phyloP scores from a whole-genome alignment of 1,140 invertebrate species.

The Drosophila sp. region DNA sequence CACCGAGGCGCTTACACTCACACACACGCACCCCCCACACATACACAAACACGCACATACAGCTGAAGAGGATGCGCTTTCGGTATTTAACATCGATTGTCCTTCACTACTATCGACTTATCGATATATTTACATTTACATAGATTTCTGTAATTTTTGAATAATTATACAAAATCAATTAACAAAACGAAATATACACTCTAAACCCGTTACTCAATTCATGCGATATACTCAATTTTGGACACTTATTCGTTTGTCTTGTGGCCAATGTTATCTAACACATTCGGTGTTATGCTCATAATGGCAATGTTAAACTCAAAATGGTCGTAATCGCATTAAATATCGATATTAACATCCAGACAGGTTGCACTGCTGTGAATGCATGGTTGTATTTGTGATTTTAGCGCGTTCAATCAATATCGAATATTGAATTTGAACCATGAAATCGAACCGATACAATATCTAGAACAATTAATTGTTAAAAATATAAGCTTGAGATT shows the following conservation, averaged over 20 bases:
- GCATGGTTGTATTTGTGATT: neutral
- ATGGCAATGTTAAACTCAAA: slow-evolving; percentile 12
- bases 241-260: neutral
- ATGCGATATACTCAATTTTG: neutral
- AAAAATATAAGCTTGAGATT: no score
- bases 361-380: neutral
- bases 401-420: neutral
- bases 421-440: neutral
- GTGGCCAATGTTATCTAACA: neutral
- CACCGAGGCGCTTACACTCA: slow-evolving; percentile 46
- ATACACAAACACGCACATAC: slow-evolving; percentile 28
- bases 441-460: no score
- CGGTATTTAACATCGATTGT: slow-evolving; percentile 29
- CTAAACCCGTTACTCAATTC: neutral
- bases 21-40: slow-evolving; percentile 17
- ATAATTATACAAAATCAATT: neutral
- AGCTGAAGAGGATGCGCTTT: slow-evolving; percentile 43
- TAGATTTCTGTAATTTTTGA: no score
- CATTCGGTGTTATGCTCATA: slow-evolving; percentile 24
- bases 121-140: slow-evolving; percentile 8
- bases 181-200: neutral
- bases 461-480: no score
- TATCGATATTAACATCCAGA: slow-evolving; percentile 14
- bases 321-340: neutral
- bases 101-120: neutral